Base-by-base conservation (phyloP, 2,888 invertebrate genomes). In the Microplitis manilae region DNA sequence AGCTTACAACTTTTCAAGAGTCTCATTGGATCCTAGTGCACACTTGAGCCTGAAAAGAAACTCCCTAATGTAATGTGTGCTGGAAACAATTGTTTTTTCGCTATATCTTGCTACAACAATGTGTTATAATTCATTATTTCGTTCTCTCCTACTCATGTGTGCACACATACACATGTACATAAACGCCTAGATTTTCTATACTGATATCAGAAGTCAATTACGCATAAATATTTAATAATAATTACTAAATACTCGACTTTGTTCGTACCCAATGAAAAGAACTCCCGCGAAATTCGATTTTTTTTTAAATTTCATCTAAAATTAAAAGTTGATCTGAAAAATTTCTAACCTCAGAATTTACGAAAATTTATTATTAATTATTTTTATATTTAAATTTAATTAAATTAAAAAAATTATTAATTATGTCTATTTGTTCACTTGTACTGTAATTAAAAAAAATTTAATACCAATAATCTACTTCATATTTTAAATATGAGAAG, bases 71-170 rank as follows among this genome's bases (percentile, higher is more conserved):
- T 82, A 82, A 83, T 85, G 86, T 85, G 82, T 82, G 79, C 83
- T 83, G 86, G 84, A 86, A 86, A 86, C 82, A 86, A 87, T 84
- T 85, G 83, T 83, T 85, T 84, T 85, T 83, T 81, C 79, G 79
- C 68, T 70, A 80, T 79, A 79, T 72, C 60, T 68, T 20, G 64
- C 41, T 8, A 6, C 9, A 17, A 62, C 38, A 39, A 20, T 13
- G 38, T 67, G 41, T 20, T 41, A 73, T 64, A 73, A 73, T 73
- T 73, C 41, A 73, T 73, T 64, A 15, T 41, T n/a, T 9, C 17
- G 8, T 38, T n/a, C 13, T 50, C 50, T 50, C 50, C 50, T 50
- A 13, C 50, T 50, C 4, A 7, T 50, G 50, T 13, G 50, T 50
- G 50, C 9, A 50, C 50, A 50, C 50, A 50, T 9, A 13, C 50